Base-by-base conservation (phyloP, 2,113 vertebrate genomes). In the Balaeniceps rex region DNA sequence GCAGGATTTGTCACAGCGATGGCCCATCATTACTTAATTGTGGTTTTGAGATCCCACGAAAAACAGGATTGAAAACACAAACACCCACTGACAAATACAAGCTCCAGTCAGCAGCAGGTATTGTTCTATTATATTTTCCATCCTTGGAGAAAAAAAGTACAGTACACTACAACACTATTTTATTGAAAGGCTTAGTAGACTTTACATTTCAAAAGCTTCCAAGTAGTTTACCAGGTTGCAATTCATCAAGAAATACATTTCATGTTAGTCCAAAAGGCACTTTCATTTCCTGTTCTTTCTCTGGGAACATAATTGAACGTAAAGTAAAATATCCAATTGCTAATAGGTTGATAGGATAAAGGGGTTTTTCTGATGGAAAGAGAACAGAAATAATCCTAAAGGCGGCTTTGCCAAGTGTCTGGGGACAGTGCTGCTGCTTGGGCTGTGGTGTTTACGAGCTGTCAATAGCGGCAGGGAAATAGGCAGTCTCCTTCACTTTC, bases 221-320 rank as follows among this genome's bases (percentile, higher is more conserved):
- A 66, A 61, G 70, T 29, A 70, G 92, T 90, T 93, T 94, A 77
- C 82, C 54, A 90, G 63, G 72, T 84, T 95, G 46, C 72, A 93
- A 21, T 94, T 93, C 76, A 95, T 94, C 87, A 86, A 76, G 83
- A 92, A 94, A 93, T 65, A 68, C 21, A 87, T 76, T 93, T 93
- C 87, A 94, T 94, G 34, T 60, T 88, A 60, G 61, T 91, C 77
- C 91, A 91, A 89, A 95, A 94, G 34, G n/a, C 71, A 55, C 40
- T 94, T 96, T 77, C 34, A 29, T 90, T 83, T 64, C 79, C 81
- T 46, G 51, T 44, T 70, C 72, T 72, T 91, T 93, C 69, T 81
- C 82, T 77, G 52, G 61, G n/a, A 94, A 51, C n/a, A 34, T 78
- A 69, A 72, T 23, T 83, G 86, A 95, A 54, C 5, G 4, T 58